Evolutionary conservation across 2,113 vertebrate genomes (phyloP).

Genomic region (Hucho hucho): DNA sequence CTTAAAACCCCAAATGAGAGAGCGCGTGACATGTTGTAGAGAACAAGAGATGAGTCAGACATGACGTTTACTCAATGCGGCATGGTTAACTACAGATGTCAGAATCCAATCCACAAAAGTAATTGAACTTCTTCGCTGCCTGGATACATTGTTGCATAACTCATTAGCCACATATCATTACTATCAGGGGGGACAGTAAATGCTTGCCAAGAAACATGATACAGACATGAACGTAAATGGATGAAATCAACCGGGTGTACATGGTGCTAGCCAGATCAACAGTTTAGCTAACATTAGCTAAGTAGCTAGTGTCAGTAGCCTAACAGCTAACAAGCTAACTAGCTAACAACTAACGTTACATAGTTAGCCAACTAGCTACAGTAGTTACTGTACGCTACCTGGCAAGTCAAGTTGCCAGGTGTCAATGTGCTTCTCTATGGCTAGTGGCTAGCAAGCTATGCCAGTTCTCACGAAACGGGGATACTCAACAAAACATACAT

Average conservation of each 20-base stretch:
- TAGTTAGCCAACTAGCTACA: too few species aligned
- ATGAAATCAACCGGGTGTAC: neutral
- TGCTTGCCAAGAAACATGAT: too few species aligned
- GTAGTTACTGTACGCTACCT: neutral
- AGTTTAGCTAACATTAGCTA: too few species aligned
- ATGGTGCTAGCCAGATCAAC: neutral
- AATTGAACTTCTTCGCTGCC: neutral
- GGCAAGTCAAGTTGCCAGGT: too few species aligned
- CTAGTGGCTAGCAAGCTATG: neutral
- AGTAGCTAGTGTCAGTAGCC: neutral
- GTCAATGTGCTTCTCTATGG: too few species aligned
- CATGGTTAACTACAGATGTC: neutral
- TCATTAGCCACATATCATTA: neutral
- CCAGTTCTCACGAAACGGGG: too few species aligned
- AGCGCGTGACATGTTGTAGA: neutral
- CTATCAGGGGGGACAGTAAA: too few species aligned
- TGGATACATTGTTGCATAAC: neutral
- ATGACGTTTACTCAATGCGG: constrained; percentile 17
- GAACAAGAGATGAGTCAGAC: constrained; percentile 22
- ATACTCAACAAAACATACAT: neutral
- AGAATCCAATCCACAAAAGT: neutral
- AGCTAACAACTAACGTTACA: too few species aligned
- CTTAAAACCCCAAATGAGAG: constrained; percentile 42
- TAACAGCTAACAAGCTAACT: neutral
- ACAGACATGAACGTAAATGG: neutral